Base-by-base conservation (phyloP, 2,888 invertebrate genomes). In the Spialia ferax region DNA sequence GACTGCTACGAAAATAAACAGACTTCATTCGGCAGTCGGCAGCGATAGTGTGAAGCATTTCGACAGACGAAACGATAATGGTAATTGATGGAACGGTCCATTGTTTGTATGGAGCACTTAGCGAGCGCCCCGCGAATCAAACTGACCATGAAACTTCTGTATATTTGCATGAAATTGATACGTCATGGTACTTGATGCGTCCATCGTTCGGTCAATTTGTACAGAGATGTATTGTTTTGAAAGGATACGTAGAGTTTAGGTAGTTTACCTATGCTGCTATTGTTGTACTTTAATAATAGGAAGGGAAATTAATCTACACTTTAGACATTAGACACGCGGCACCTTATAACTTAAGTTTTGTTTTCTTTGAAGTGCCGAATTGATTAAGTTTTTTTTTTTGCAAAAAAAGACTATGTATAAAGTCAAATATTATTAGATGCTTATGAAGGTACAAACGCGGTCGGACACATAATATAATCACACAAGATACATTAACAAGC, bases 151-250 rank as follows among this genome's bases (percentile, higher is more conserved):
- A 63, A 38, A 54, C 42, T 63, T 18, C 54, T 26, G 23, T 45
- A 56, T 52, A 63, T 42, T 63, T 42, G 63, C 63, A 42, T 55
- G 54, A 55, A 63, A 62, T 63, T 45, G 59, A 60, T 26, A 23
- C 20, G 45, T 60, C 45, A 60, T 60, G 59, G 15, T 60, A 45
- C 23, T 57, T 22, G 57, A 57, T 26, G n/a, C 42, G 59, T 11
- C 29, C 26, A 60, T 45, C 42, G 26, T 10, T 45, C 11, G 26
- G n/a, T n/a, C 38, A 38, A 38, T 38, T 38, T 38, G 38, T 38
- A 15, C 5, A 7, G 2, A 38, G 38, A 38, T 38, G 38, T 38
- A 38, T 38, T 38, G 38, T 38, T 38, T 2, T n/a, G 5, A n/a
- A 38, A 38, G n/a, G 38, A 38, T 38, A n/a, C n/a, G n/a, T n/a